Conservation (phyloP, 2,888 invertebrate genomes). For the Rhagonycha lutea region DNA sequence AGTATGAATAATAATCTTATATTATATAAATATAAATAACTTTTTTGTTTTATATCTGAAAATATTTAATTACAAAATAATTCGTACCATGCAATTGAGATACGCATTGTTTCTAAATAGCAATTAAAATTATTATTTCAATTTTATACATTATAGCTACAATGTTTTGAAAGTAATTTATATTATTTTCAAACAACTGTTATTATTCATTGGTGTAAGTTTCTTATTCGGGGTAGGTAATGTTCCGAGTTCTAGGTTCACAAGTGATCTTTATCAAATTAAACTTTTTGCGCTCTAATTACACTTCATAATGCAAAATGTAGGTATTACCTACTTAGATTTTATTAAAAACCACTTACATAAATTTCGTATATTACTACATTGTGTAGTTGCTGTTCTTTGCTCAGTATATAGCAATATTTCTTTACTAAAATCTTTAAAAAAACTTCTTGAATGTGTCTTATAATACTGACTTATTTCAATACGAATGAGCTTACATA, state of each 20-base stretch:
- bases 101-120: neutral
- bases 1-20: too few relatives aligned
- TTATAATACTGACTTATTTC: slow-evolving; percentile 5
- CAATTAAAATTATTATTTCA: neutral
- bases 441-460: neutral
- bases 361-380: neutral
- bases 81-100: neutral
- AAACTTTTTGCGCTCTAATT: neutral
- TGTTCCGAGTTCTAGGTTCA: neutral
- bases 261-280: neutral
- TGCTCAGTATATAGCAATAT: neutral
- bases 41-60: too few relatives aligned
- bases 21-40: too few relatives aligned
- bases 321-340: neutral
- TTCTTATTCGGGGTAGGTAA: neutral
- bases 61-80: neutral
- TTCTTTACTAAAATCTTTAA: neutral
- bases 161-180: neutral
- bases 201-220: neutral
- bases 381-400: neutral
- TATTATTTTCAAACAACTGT: neutral
- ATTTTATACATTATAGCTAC: neutral
- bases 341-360: neutral
- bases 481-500: slow-evolving; percentile 4
- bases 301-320: neutral